Evolutionary conservation across 1,140 invertebrate species (phyloP), one percentile per base, ranked within the genome.

Genomic region (Contarinia nasturtii): DNA sequence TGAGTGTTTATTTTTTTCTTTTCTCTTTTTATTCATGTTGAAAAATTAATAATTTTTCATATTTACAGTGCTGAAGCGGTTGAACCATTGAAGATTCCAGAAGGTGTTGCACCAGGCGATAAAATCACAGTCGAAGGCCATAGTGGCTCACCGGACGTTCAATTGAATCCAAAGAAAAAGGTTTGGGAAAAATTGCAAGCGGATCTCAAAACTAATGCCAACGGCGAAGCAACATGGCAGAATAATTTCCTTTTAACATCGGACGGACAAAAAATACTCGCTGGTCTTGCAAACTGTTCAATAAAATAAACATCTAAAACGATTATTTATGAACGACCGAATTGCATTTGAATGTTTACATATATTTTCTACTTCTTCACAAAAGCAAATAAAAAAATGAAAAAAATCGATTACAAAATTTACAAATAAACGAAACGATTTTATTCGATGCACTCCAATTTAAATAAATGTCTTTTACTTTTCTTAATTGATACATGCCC

Each of bases 91-190:
- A 66, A 76, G 44, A 77, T 86, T 44, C 86, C 91, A 38, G 57
- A 67, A 33, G 76, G 70, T 33, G 75, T 79, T 50, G 67, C 69
- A 34, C 73, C 84, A 15, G 93, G 93, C 37, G 89, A 94, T 53
- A 74, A 73, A 58, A 75, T 96, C 17, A 61, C 77, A 48, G 72
- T 89, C 42, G 86, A 92, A 61, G 83, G 80, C 38, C 84, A 86
- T 68, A 63, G 61, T 55, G 86, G 83, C 34, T 67, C 68, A 40
- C 80, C 90, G 14, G 89, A 94, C 67, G 79, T 80, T 10, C 61
- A 63, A 50, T 67, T 98, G 4, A 97, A 97, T 67, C 92, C 93
- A 7, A 98, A 98, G 61, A 98, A 97, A 65, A 98, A 98, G 74
- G 54, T 96, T 12, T 96, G 93, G 91, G 92, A 97, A 60, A 90